phyloP scores from a whole-genome alignment of 1,140 invertebrate genomes.

The Camponotus floridanus region DNA sequence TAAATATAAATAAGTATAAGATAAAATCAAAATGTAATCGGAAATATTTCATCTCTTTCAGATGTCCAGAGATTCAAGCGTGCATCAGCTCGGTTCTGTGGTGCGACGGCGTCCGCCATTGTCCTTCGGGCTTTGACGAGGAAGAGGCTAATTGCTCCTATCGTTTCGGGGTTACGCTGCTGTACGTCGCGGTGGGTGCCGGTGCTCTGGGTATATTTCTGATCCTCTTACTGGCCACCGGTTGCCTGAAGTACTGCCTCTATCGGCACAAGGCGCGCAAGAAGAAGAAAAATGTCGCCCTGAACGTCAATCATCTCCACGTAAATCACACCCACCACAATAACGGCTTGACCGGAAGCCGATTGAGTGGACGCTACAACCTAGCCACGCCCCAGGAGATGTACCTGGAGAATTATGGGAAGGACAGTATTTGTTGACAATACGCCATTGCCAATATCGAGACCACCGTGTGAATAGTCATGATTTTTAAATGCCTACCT shows the following conservation, averaged over 20 bases:
- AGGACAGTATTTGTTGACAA: constrained; percentile 92
- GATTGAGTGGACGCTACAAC: constrained; percentile 84
- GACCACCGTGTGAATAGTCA: constrained; percentile 87
- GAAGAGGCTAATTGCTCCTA: constrained; percentile 91
- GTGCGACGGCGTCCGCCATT: constrained; percentile 91
- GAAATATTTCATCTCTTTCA: constrained; percentile 67
- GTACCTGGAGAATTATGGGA: constrained; percentile 89
- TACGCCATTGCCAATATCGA: constrained; percentile 88
- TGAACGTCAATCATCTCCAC: constrained; percentile 87
- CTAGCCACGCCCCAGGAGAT: constrained; percentile 85
- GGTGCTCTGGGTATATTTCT: constrained; percentile 87
- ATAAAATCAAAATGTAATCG: not conserved
- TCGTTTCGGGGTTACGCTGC: constrained; percentile 89
- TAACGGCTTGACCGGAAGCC: constrained; percentile 80
- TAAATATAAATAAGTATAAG: too few relatives aligned
- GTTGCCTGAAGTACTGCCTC: constrained; percentile 89
- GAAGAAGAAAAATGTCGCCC: constrained; percentile 88
- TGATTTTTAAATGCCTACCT: constrained; percentile 75
- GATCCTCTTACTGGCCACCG: constrained; percentile 87
- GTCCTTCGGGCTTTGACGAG: constrained; percentile 92
- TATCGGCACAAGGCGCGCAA: constrained; percentile 88
- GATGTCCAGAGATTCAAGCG: constrained; percentile 90
- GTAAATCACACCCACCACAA: constrained; percentile 87
- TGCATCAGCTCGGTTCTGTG: constrained; percentile 91
- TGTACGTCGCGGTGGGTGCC: constrained; percentile 89